phyloP scores from a whole-genome alignment of 2,113 vertebrate species.

The Tretioscincus oriximinensis region DNA sequence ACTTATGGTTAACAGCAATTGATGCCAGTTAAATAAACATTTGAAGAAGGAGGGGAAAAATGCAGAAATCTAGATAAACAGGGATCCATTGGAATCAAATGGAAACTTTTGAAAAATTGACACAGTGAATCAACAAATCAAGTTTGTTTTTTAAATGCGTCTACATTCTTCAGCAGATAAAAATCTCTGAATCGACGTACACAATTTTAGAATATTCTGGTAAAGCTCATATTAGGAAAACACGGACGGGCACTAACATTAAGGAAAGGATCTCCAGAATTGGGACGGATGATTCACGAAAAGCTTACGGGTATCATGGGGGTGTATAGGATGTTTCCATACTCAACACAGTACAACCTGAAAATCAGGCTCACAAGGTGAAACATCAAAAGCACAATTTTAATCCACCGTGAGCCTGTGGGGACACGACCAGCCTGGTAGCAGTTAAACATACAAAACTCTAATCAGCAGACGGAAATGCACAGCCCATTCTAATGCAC shows the following conservation, averaged over 20 bases:
- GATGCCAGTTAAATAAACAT: too few relatives aligned
- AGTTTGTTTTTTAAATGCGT: too few relatives aligned
- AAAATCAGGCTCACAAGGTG: background rate
- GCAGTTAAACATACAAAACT: background rate
- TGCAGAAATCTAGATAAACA: too few relatives aligned
- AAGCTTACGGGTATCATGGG: background rate
- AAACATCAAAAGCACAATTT: background rate
- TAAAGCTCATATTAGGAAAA: background rate
- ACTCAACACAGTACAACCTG: background rate
- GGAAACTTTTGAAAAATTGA: too few relatives aligned
- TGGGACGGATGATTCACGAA: background rate
- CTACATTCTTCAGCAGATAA: background rate
- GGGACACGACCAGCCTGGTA: too few relatives aligned
- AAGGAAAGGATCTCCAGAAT: background rate
- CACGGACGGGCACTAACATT: background rate
- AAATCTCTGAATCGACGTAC: background rate
- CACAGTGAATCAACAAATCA: too few relatives aligned
- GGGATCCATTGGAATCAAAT: too few relatives aligned
- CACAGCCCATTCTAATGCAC: background rate
- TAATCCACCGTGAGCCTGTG: background rate
- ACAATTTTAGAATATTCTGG: background rate
- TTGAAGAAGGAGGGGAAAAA: too few relatives aligned
- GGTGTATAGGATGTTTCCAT: too few relatives aligned
- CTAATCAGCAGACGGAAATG: background rate
- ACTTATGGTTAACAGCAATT: too few relatives aligned